Base-by-base conservation (phyloP, 2,797 vertebrate genomes). In the Cuculus canorus region DNA sequence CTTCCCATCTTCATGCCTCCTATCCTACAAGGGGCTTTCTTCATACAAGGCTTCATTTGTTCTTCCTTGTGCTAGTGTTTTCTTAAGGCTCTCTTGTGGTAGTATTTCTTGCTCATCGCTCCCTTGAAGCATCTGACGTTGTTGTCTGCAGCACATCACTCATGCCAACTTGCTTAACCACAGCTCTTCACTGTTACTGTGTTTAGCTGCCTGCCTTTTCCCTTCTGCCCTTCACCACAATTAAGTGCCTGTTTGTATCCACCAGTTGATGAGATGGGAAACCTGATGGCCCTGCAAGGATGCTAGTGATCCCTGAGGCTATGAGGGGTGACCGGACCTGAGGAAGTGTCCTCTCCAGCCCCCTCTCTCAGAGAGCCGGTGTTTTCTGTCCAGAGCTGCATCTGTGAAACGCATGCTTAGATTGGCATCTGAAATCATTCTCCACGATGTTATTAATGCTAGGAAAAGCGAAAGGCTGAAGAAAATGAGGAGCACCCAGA, bases 301-400 rank as follows among this genome's bases (percentile, higher is more conserved):
- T 59, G 66, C 50, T 81, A 27, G 32, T 63, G 64, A 17, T 80
- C 72, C 59, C 79, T 0, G 0, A 69, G 59, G 85, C 54, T 70
- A 8, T 1, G 0, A 7, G 25, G 6, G 11, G 10, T 37, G 61
- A 82, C 37, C 0, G 0, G 82, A 60, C 70, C 14, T 0, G 25
- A n/a, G 82, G 69, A 86, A 91, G 66, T 28, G 52, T 56, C 71
- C 47, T 79, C 60, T 66, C 28, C 37, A 18, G 33, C 48, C 85
- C 60, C 45, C 13, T 68, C 23, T 54, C 39, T 83, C 72, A 47
- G 53, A 56, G 73, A 76, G 60, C 32, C 68, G 68, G 3, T 0
- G 2, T 81, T 33, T 91, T 78, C 72, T 78, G 57, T 83, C 78
- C 84, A 87, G 43, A 76, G 65, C 65, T 35, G 35, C 70, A 52